Conservation (phyloP, 2,888 invertebrate genomes). For the Chloromyia formosa region DNA sequence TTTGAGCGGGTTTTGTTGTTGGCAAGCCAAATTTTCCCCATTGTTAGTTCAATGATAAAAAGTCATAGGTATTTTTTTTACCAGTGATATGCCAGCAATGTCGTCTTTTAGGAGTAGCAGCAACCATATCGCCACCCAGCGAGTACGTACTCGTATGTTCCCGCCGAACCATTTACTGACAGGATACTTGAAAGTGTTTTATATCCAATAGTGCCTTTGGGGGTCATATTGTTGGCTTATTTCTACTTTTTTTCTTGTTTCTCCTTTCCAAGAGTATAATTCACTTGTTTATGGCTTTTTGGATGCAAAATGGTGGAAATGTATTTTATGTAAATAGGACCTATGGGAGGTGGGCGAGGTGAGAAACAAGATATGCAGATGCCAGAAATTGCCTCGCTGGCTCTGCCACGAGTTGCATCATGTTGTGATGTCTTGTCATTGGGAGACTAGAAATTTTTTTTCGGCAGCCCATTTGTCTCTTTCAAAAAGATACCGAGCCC, state of each 20-base stretch:
- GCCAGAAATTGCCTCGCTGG: neutral
- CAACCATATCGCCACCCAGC: too few species aligned
- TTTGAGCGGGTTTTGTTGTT: neutral
- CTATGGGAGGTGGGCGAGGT: neutral
- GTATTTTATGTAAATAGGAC: neutral
- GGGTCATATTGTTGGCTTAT: neutral
- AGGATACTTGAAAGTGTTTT: slow-evolving; percentile 24
- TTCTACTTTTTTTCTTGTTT: neutral
- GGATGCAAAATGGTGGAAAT: neutral
- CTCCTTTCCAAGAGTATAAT: neutral
- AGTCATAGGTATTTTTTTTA: slow-evolving; percentile 15
- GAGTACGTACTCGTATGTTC: neutral
- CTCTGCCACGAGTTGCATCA: too few species aligned
- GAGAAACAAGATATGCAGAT: neutral
- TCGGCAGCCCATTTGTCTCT: too few species aligned
- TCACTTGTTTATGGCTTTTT: neutral
- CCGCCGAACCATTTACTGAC: neutral
- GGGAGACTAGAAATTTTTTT: too few species aligned
- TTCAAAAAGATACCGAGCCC: too few species aligned
- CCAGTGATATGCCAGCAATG: too few species aligned
- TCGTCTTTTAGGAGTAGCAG: too few species aligned
- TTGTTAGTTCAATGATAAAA: slow-evolving; percentile 28
- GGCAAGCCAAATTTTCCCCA: slow-evolving; percentile 11
- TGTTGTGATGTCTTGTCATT: too few species aligned
- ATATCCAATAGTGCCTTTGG: slow-evolving; percentile 12